A percentile compares a stretch with the other conserved stretches of the same genome.
These are phyloP conservation scores for Rhodinocichla rosea DNA, from an alignment of 2,113 vertebrate genomes.

Conservation along the genomic window DNA sequence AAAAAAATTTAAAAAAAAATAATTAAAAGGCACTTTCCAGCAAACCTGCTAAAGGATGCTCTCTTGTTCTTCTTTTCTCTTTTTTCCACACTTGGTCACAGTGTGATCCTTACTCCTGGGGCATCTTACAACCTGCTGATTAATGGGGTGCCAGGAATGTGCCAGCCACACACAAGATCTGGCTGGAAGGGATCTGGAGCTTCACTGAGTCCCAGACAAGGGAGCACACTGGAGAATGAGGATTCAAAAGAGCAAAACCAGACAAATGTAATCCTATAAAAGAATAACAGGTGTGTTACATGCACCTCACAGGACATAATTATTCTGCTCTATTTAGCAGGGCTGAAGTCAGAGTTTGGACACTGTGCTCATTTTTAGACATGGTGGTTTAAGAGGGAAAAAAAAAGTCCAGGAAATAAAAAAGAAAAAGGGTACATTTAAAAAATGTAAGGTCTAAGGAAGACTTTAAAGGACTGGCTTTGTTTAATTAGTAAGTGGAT, in stretches of 20 bases:
- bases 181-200: neutral
- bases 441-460: neutral
- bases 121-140: neutral
- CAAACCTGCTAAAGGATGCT: neutral
- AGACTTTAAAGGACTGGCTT: neutral
- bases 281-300: neutral
- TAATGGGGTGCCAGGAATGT: neutral
- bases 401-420: neutral
- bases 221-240: neutral
- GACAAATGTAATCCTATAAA: neutral
- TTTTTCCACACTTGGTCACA: neutral
- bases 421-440: neutral
- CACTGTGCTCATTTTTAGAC: neutral
- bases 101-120: neutral
- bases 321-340: slow-evolving; percentile 37
- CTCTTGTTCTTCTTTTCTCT: neutral
- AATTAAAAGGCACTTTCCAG: neutral
- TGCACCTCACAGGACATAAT: neutral
- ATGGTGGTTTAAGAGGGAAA: neutral
- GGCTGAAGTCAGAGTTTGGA: neutral
- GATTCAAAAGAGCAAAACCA: neutral
- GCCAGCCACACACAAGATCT: neutral
- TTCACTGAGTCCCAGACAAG: neutral
- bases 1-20: neutral
- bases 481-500: neutral